Evolutionary conservation across 92 coral and sea anemone species (phyloP).

Genomic region (Metridium senile): DNA sequence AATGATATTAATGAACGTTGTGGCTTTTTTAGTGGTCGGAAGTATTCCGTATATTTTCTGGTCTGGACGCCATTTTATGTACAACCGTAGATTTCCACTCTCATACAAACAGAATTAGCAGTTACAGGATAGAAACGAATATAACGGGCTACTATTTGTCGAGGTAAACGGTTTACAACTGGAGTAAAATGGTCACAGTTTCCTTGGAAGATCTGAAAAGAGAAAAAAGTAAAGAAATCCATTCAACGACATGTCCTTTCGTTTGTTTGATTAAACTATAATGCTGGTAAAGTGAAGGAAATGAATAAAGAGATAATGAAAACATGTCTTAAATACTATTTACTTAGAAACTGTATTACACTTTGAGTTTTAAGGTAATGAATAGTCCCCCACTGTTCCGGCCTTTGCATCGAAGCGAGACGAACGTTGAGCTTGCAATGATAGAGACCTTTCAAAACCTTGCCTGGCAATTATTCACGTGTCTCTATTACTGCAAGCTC

Average conservation of each 20-base stretch:
- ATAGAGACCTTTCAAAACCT: too few species aligned
- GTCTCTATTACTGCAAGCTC: too few species aligned
- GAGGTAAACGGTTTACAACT: slow-evolving; percentile 49
- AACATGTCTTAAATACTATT: too few species aligned
- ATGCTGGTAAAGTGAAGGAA: neutral
- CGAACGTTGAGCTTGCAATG: too few species aligned
- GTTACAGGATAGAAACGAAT: slow-evolving; percentile 37
- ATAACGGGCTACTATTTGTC: slow-evolving; percentile 55
- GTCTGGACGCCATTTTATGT: neutral
- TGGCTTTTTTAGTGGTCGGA: too few species aligned
- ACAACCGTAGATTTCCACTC: slow-evolving; percentile 76
- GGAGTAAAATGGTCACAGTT: slow-evolving; percentile 82
- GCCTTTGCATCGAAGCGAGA: too few species aligned
- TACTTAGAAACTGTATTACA: neutral
- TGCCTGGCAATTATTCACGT: too few species aligned
- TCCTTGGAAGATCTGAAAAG: slow-evolving; percentile 53
- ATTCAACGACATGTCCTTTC: neutral
- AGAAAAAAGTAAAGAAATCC: neutral
- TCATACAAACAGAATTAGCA: slow-evolving; percentile 56
- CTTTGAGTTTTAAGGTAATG: neutral
- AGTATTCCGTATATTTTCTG: too few species aligned
- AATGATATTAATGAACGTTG: too few species aligned
- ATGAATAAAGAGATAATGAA: neutral
- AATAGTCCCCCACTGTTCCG: neutral
- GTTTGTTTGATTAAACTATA: neutral